Conservation (phyloP, 2,888 invertebrate genomes). For the Nephrotoma guestfalica region DNA sequence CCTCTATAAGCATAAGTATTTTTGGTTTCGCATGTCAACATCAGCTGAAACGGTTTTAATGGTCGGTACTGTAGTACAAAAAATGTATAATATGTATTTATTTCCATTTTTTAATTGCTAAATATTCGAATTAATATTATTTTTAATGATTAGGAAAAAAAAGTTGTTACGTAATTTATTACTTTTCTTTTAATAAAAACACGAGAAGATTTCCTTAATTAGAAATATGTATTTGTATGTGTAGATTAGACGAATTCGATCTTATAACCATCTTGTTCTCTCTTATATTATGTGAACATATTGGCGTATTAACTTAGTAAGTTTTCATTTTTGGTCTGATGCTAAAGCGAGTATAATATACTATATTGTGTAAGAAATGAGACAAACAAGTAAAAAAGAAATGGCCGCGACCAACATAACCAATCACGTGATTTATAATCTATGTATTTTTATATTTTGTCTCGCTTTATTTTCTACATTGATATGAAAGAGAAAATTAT, state of each 20-base stretch:
- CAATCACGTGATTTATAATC: not conserved
- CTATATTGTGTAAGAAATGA: not conserved
- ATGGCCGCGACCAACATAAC: not conserved
- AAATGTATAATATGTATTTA: not conserved
- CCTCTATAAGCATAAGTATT: not conserved
- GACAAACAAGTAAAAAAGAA: not conserved
- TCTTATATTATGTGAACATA: not conserved
- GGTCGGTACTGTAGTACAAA: not conserved
- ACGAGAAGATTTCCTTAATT: not conserved
- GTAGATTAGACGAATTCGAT: not conserved
- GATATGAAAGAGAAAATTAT: not conserved
- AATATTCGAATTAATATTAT: not conserved
- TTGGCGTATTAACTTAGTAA: too few relatives aligned
- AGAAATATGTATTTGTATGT: not conserved
- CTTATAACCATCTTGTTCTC: not conserved
- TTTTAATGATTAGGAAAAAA: not conserved
- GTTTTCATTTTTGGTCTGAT: too few relatives aligned
- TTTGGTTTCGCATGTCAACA: not conserved
- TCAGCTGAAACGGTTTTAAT: not conserved
- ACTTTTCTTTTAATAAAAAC: not conserved
- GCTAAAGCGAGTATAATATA: not conserved
- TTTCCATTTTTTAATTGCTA: not conserved
- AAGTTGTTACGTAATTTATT: not conserved
- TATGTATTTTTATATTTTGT: not conserved
- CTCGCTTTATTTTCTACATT: not conserved